Conservation (phyloP, 2,888 invertebrate genomes). For the Ernsta delagoae region DNA sequence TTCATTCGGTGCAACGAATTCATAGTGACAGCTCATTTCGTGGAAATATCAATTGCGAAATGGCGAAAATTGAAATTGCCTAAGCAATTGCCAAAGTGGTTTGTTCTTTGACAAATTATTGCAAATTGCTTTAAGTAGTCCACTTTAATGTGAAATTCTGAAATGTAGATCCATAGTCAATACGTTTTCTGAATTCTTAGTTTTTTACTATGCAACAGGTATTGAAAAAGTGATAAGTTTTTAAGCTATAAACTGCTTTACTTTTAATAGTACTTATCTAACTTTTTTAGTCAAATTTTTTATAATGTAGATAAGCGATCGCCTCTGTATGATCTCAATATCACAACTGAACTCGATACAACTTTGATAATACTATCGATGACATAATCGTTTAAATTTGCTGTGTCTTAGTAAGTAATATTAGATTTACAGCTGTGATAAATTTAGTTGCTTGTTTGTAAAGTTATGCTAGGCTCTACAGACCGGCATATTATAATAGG, state of each 20-base stretch:
- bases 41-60: conserved; percentile 31
- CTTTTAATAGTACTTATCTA: not conserved
- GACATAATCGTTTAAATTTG: conserved; percentile 30
- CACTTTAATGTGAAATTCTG: conserved; percentile 16
- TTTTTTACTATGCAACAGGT: conserved; percentile 14
- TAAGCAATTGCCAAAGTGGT: conserved; percentile 23
- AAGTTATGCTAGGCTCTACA: not conserved
- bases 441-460: not conserved
- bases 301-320: not conserved
- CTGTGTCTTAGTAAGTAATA: not conserved
- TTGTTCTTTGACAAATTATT: conserved; percentile 33
- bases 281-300: not conserved
- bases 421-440: too few species aligned
- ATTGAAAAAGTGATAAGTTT: conserved; percentile 16
- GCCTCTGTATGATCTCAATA: conserved; percentile 8
- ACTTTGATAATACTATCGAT: conserved; percentile 10
- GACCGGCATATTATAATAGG: too few species aligned
- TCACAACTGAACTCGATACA: not conserved
- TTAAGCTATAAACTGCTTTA: not conserved
- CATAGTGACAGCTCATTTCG: conserved; percentile 19
- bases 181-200: conserved; percentile 17
- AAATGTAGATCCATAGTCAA: conserved; percentile 13
- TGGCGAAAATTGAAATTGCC: conserved; percentile 34
- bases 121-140: conserved; percentile 29
- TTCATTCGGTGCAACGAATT: conserved; percentile 4